phyloP scores from a whole-genome alignment of 2,113 vertebrate species.

The Tor tambroides region DNA sequence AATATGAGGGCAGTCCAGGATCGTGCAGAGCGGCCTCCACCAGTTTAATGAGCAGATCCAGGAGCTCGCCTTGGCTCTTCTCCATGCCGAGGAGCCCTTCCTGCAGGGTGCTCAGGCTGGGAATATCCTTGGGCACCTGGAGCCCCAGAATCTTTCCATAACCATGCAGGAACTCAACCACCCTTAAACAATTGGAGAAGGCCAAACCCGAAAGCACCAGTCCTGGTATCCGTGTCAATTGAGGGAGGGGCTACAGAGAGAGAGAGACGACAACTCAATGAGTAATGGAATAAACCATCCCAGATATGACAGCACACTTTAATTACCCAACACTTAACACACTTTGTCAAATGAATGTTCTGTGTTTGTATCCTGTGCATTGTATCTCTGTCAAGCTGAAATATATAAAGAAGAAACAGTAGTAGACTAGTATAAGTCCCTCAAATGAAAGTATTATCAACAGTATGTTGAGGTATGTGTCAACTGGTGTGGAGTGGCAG shows the following conservation, averaged over 20 bases:
- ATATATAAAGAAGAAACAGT: too few relatives aligned
- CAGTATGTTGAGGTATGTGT: too few relatives aligned
- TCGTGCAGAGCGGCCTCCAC: conserved; percentile 85
- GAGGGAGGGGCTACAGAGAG: conserved; percentile 81
- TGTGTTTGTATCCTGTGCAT: too few relatives aligned
- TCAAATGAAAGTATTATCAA: not conserved
- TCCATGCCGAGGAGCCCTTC: conserved; percentile 90
- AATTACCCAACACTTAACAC: too few relatives aligned
- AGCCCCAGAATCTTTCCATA: conserved; percentile 92
- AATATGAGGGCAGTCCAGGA: conserved; percentile 87
- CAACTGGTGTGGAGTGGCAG: too few relatives aligned
- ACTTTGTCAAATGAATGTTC: too few relatives aligned
- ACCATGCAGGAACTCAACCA: conserved; percentile 91
- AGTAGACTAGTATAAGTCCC: too few relatives aligned
- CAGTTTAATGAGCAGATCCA: conserved; percentile 87
- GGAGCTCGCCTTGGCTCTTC: conserved; percentile 81
- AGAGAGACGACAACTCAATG: not conserved
- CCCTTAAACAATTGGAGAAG: conserved; percentile 88
- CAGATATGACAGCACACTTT: not conserved
- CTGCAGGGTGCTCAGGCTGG: conserved; percentile 86
- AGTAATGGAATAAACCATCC: conserved; percentile 27
- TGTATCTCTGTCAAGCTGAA: too few relatives aligned
- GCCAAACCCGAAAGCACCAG: conserved; percentile 84
- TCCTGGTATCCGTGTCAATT: conserved; percentile 86
- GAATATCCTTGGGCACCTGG: conserved; percentile 85